Conservation (phyloP, 2,113 vertebrate genomes). For the Camarhynchus parvulus region DNA sequence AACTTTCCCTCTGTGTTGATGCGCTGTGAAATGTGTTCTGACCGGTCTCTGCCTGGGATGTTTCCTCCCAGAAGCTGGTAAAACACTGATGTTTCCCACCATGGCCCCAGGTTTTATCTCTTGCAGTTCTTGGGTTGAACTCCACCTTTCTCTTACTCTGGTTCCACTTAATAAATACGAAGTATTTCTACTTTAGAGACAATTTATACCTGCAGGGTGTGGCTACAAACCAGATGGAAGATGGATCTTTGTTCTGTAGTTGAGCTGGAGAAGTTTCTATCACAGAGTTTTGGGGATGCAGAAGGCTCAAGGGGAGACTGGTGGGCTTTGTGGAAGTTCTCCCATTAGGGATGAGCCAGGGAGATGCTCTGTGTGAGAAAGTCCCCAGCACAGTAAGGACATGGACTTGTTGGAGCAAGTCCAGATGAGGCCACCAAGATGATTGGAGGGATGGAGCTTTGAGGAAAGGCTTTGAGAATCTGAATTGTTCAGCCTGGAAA, state of each 20-base stretch:
- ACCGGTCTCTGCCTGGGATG: not conserved
- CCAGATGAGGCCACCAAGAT: not conserved
- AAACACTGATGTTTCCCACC: not conserved
- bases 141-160: not conserved
- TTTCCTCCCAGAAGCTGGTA: not conserved
- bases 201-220: not conserved
- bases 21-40: not conserved
- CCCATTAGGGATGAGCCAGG: not conserved
- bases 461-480: not conserved
- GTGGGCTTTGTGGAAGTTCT: not conserved
- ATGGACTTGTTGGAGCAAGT: not conserved
- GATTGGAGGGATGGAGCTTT: not conserved
- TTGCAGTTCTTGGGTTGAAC: not conserved
- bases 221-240: not conserved
- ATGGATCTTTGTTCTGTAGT: not conserved
- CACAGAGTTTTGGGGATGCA: not conserved
- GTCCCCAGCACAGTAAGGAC: not conserved
- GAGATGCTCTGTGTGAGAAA: not conserved
- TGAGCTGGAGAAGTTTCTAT: not conserved
- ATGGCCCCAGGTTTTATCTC: not conserved
- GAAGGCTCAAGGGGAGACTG: not conserved
- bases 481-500: not conserved
- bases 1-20: not conserved
- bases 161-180: not conserved
- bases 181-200: not conserved